phyloP scores from a whole-genome alignment of 2,113 vertebrate species.

The Pygoscelis antarcticus region DNA sequence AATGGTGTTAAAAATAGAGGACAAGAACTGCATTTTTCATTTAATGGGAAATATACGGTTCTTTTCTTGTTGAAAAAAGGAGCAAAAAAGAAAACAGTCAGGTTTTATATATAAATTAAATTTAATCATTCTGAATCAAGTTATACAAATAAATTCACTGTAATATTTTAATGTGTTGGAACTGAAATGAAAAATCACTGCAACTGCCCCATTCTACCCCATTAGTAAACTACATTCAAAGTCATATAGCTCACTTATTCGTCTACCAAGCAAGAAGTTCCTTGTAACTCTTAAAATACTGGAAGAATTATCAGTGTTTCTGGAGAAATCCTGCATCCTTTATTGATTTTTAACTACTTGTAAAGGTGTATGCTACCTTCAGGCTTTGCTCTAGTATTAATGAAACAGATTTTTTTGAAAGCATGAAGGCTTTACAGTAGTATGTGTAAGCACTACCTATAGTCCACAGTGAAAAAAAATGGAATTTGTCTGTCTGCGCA shows the following conservation, averaged over 20 bases:
- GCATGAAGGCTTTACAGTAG: neutral
- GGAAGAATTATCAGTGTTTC: neutral
- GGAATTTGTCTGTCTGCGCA: neutral
- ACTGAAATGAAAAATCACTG: neutral
- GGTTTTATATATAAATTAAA: neutral
- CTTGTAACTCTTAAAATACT: neutral
- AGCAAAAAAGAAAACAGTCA: neutral
- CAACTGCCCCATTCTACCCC: neutral
- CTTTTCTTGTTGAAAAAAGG: neutral
- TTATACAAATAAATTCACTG: neutral
- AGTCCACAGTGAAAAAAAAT: neutral
- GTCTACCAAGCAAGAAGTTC: neutral
- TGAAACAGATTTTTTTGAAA: neutral
- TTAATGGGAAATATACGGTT: neutral
- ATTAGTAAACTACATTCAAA: neutral
- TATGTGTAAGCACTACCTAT: neutral
- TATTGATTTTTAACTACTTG: neutral
- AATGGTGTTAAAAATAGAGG: conserved; percentile 8
- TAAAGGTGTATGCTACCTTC: neutral
- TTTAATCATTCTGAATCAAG: neutral
- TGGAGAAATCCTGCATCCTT: neutral
- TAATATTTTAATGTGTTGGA: neutral
- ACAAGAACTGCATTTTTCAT: conserved; percentile 1
- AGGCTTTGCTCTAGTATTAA: neutral
- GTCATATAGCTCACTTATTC: neutral